These are phyloP conservation scores for Trachelus iudaicus DNA, from an alignment of 2,888 invertebrate genomes.

Conservation along the genomic window DNA sequence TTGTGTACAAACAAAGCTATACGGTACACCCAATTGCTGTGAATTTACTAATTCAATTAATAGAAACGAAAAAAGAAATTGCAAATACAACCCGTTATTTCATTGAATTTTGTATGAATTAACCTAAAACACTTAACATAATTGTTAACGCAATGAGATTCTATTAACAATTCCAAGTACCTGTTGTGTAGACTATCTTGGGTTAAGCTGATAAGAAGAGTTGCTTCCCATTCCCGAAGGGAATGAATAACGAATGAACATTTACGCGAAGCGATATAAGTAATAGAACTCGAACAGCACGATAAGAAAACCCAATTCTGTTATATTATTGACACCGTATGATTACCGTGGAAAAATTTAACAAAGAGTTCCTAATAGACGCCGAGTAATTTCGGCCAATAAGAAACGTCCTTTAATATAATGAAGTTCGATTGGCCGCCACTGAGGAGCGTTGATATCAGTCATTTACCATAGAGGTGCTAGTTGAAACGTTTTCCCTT, in stretches of 20 bases:
- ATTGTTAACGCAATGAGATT: not conserved
- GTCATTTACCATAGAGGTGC: not conserved
- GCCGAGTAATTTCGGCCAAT: conserved; percentile 27
- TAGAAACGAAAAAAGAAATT: not conserved
- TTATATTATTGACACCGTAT: not conserved
- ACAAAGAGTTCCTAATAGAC: conserved; percentile 26
- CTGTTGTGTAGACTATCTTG: not conserved
- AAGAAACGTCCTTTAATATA: conserved; percentile 19
- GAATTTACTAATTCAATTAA: not conserved
- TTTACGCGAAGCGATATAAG: not conserved
- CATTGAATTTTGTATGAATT: not conserved
- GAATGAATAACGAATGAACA: not conserved
- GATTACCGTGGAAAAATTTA: not conserved
- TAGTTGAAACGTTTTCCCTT: not conserved
- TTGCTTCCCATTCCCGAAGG: not conserved
- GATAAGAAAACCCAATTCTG: not conserved
- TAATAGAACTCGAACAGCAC: not conserved
- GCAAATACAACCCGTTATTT: not conserved
- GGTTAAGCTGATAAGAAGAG: not conserved
- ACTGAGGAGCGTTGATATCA: not conserved
- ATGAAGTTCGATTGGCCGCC: not conserved
- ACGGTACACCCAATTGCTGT: not conserved
- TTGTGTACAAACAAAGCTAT: not conserved
- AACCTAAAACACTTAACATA: not conserved
- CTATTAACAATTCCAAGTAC: not conserved